These are phyloP conservation scores for Scaptomyza pallida DNA, from an alignment of 1,140 invertebrate species.

Conservation along the genomic window DNA sequence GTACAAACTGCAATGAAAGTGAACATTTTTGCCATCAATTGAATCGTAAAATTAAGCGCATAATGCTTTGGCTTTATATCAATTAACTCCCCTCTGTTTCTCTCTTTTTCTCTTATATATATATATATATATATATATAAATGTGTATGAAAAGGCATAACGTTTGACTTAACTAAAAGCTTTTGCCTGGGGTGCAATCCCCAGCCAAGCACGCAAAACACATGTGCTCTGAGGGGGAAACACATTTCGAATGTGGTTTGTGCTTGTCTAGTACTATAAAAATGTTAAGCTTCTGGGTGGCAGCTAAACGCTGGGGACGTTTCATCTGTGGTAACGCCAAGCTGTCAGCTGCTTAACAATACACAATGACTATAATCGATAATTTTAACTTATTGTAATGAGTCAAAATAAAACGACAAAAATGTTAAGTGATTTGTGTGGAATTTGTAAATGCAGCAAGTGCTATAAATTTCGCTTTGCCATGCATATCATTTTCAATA, in stretches of 20 bases:
- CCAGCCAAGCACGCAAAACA: slow-evolving; percentile 2
- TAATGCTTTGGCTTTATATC: slow-evolving; percentile 17
- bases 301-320: background rate
- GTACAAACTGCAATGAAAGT: background rate
- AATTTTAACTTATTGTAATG: background rate
- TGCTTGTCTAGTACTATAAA: background rate
- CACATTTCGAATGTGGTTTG: background rate
- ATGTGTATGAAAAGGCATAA: background rate
- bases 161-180: slow-evolving; percentile 3
- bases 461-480: background rate
- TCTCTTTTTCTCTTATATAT: background rate
- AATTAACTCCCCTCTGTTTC: slow-evolving; percentile 16
- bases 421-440: background rate
- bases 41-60: slow-evolving; percentile 5
- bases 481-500: slow-evolving; percentile 11
- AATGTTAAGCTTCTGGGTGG: background rate
- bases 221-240: slow-evolving; percentile 1
- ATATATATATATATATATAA: background rate
- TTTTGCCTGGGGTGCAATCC: slow-evolving; percentile 1
- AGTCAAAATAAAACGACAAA: background rate
- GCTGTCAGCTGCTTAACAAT: background rate
- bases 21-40: background rate
- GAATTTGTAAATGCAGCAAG: background rate
- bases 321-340: background rate
- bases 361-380: background rate